A percentile compares a stretch with the other conserved stretches of the same genome.
Conservation (phyloP, 2,797 vertebrate genomes). For the Trachops cirrhosus region DNA sequence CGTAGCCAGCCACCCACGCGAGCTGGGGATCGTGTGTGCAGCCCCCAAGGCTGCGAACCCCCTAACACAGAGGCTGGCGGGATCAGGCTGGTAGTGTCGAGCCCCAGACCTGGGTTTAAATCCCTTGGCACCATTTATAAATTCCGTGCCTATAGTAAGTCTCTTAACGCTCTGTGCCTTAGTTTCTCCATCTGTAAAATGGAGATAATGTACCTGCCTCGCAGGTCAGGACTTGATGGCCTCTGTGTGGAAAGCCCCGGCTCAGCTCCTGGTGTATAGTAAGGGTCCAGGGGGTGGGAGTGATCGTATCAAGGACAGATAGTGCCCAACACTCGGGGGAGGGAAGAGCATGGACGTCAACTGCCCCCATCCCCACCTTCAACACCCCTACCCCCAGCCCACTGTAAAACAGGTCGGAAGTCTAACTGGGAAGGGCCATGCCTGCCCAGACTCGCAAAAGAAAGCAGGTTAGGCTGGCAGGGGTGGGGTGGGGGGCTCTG, state of each 20-base stretch:
- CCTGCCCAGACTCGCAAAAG: not conserved
- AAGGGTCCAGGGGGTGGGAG: not conserved
- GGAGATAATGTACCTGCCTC: not conserved
- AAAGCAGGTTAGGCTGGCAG: not conserved
- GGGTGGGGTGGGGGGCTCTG: not conserved
- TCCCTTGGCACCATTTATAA: not conserved
- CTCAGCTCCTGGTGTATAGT: not conserved
- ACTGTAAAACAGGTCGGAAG: not conserved
- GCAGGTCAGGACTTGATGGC: not conserved
- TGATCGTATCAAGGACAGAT: rapidly evolving
- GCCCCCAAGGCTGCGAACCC: rapidly evolving
- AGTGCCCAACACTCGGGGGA: not conserved
- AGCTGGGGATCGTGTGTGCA: not conserved
- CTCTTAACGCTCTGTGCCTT: not conserved
- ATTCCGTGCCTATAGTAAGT: not conserved
- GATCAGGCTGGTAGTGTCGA: not conserved
- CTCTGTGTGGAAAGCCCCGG: not conserved
- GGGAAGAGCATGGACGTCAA: not conserved
- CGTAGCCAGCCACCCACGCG: not conserved
- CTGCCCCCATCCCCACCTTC: not conserved
- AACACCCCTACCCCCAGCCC: too few species aligned
- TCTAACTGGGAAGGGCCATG: not conserved
- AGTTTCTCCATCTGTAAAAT: not conserved
- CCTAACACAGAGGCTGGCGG: not conserved
- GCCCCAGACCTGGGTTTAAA: not conserved